These are phyloP conservation scores for Eulimnadia texana DNA, from an alignment of 1,140 invertebrate species.

Conservation along the genomic window DNA sequence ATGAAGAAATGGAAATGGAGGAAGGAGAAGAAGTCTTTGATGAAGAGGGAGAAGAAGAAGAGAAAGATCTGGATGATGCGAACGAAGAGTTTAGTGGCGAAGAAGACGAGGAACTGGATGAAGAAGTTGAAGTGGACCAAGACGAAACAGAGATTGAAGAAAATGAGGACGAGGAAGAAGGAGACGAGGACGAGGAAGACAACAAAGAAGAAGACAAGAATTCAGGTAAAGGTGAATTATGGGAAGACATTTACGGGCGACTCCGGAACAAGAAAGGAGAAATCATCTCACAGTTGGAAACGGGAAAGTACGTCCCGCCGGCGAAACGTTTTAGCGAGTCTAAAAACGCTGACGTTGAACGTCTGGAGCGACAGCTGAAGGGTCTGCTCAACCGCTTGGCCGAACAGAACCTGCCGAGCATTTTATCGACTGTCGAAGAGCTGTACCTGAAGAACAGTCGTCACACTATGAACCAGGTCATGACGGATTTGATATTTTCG, in stretches of 20 bases:
- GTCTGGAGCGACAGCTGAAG: slow-evolving; percentile 63
- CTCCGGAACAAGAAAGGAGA: slow-evolving; percentile 62
- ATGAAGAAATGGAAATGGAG: too few relatives aligned
- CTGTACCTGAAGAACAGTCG: slow-evolving; percentile 59
- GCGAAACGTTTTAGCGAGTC: slow-evolving; percentile 37
- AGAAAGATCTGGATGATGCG: slow-evolving; percentile 20
- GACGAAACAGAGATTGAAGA: slow-evolving; percentile 25
- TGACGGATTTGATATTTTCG: slow-evolving; percentile 51
- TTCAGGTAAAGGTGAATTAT: slow-evolving; percentile 30
- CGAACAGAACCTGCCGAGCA: slow-evolving; percentile 72
- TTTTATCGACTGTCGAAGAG: slow-evolving; percentile 51
- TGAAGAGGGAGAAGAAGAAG: slow-evolving; percentile 12
- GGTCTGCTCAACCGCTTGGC: slow-evolving; percentile 75
- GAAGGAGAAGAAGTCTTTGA: slow-evolving; percentile 17
- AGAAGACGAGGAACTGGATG: slow-evolving; percentile 21
- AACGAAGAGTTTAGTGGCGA: slow-evolving; percentile 30
- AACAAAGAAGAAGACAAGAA: slow-evolving; percentile 18
- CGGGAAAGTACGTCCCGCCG: slow-evolving; percentile 65
- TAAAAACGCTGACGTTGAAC: slow-evolving; percentile 32
- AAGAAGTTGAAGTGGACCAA: slow-evolving; percentile 19
- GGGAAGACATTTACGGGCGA: slow-evolving; percentile 91
- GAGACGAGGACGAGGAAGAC: slow-evolving; percentile 21
- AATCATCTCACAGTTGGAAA: slow-evolving; percentile 28
- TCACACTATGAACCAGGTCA: slow-evolving; percentile 63
- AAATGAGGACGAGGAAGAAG: slow-evolving; percentile 29